Percentiles rank a stretch among this genome's conserved stretches.
phyloP scores from a whole-genome alignment of 2,113 vertebrate species.

The Oncorhynchus tshawytscha region DNA sequence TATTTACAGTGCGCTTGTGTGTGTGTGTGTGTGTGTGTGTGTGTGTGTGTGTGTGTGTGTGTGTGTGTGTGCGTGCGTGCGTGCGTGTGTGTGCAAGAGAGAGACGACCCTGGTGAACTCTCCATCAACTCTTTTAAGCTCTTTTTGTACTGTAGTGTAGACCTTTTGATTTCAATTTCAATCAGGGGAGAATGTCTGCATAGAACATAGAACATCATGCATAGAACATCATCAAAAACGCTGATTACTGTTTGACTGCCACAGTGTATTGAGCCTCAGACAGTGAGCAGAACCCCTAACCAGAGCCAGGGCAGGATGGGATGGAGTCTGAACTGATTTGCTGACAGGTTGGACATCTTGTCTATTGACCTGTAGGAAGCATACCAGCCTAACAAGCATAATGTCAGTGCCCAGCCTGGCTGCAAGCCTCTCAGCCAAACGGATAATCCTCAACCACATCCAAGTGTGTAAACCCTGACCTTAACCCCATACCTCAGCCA shows the following conservation, averaged over 20 bases:
- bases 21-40: background rate
- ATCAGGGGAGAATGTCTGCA: background rate
- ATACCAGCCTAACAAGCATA: background rate
- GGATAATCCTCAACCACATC: slow-evolving; percentile 29
- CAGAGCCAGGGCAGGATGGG: background rate
- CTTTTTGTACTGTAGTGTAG: slow-evolving; percentile 25
- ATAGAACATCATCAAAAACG: background rate
- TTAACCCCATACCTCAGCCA: no score
- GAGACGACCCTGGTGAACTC: background rate
- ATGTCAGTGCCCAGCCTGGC: background rate
- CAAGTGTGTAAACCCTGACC: slow-evolving; percentile 12
- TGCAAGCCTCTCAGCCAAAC: background rate
- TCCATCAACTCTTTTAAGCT: background rate
- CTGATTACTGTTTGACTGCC: background rate
- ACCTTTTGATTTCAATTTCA: background rate
- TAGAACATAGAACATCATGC: background rate
- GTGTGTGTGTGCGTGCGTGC: background rate
- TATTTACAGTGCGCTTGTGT: background rate
- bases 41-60: background rate
- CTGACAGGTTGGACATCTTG: slow-evolving; percentile 7
- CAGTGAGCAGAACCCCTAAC: background rate
- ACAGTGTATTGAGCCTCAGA: background rate
- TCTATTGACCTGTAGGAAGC: slow-evolving; percentile 6
- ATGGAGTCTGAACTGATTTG: slow-evolving; percentile 8
- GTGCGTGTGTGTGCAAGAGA: background rate